Percentiles rank a stretch among this genome's conserved stretches.
phyloP scores from a whole-genome alignment of 1,140 invertebrate species.

The Drosophila ercepeae region DNA sequence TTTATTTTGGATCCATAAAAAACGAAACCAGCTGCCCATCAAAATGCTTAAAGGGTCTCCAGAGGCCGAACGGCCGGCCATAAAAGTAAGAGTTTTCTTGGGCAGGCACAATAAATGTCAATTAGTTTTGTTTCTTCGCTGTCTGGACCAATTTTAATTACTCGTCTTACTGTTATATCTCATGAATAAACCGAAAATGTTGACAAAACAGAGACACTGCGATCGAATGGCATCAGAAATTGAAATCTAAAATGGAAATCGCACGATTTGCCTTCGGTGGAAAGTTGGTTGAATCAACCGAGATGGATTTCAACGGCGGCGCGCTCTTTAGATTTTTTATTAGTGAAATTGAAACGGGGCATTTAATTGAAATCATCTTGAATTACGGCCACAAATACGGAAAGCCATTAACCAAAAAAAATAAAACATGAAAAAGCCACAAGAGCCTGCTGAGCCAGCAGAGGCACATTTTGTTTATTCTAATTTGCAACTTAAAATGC shows the following conservation, averaged over 20 bases:
- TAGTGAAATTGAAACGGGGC: slow-evolving; percentile 46
- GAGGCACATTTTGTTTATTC: slow-evolving; percentile 4
- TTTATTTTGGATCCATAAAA: slow-evolving; percentile 15
- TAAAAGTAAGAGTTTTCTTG: slow-evolving; percentile 66
- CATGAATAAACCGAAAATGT: slow-evolving; percentile 59
- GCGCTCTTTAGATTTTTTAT: slow-evolving; percentile 35
- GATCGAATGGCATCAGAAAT: slow-evolving; percentile 51
- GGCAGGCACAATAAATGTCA: slow-evolving; percentile 50
- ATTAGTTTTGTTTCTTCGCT: slow-evolving; percentile 56
- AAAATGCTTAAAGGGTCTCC: slow-evolving; percentile 11
- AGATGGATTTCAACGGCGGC: slow-evolving; percentile 36
- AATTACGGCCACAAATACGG: slow-evolving; percentile 29
- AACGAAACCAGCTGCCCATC: slow-evolving; percentile 28
- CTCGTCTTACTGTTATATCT: slow-evolving; percentile 71
- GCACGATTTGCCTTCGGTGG: slow-evolving; percentile 33
- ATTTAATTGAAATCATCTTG: slow-evolving; percentile 46
- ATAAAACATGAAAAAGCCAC: no score
- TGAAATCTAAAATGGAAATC: slow-evolving; percentile 61
- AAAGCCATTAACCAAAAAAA: neutral
- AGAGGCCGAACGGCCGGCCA: neutral
- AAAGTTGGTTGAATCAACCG: slow-evolving; percentile 28
- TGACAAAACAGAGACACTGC: slow-evolving; percentile 31
- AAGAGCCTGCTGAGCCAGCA: neutral
- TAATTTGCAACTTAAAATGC: slow-evolving; percentile 17
- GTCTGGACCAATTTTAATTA: slow-evolving; percentile 64